Conservation (phyloP, 2,797 vertebrate genomes). For the Xerus rutilus region DNA sequence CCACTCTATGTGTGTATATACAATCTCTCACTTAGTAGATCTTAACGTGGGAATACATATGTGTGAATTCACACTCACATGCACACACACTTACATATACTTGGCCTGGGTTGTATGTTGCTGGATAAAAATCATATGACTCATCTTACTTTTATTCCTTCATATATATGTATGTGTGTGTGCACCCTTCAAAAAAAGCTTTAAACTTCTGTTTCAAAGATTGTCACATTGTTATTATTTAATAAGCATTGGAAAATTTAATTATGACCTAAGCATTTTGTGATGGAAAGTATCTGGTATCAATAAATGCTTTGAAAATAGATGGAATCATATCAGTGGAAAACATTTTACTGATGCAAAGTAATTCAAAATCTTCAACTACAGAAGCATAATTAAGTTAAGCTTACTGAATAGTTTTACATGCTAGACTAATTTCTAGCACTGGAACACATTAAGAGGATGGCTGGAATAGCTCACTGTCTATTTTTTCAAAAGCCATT, state of each 20-base stretch:
- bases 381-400: slow-evolving; percentile 78
- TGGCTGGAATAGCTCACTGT: slow-evolving; percentile 77
- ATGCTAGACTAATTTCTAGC: slow-evolving; percentile 81
- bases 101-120: too few species aligned
- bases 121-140: background rate
- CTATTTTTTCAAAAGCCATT: slow-evolving; percentile 83
- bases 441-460: slow-evolving; percentile 85
- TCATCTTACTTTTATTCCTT: slow-evolving; percentile 28
- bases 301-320: slow-evolving; percentile 58
- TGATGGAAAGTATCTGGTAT: slow-evolving; percentile 65
- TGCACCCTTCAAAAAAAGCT: background rate
- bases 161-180: background rate
- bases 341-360: slow-evolving; percentile 38
- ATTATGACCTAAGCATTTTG: slow-evolving; percentile 59
- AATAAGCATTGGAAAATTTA: slow-evolving; percentile 63
- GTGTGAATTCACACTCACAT: too few species aligned
- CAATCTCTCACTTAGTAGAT: too few species aligned
- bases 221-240: slow-evolving; percentile 51
- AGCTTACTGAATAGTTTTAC: slow-evolving; percentile 79
- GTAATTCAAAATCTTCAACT: slow-evolving; percentile 55
- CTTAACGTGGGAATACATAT: too few species aligned
- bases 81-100: too few species aligned
- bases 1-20: background rate
- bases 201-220: slow-evolving; percentile 53
- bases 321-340: slow-evolving; percentile 33